These are phyloP conservation scores for Noctilio leporinus DNA, from an alignment of 2,113 vertebrate species.

Conservation along the genomic window DNA sequence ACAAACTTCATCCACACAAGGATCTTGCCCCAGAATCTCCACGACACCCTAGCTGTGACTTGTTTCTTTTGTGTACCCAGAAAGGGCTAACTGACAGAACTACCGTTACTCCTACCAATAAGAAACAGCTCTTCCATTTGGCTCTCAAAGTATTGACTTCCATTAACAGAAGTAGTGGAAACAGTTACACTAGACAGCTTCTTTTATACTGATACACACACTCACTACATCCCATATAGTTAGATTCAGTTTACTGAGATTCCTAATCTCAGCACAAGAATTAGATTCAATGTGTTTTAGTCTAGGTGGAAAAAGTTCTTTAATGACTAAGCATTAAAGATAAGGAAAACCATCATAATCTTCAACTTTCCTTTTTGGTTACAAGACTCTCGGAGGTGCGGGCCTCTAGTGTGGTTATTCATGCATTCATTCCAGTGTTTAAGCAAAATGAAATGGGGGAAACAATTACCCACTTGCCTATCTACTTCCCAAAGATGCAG, in stretches of 20 bases:
- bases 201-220: neutral
- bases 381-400: neutral
- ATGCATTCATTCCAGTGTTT: neutral
- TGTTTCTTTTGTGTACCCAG: neutral
- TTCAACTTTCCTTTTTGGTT: neutral
- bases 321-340: conserved; percentile 16
- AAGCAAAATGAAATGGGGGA: neutral
- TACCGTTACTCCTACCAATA: neutral
- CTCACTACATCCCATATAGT: neutral
- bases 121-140: neutral
- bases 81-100: neutral
- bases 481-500: neutral
- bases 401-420: neutral
- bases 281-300: neutral
- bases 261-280: neutral
- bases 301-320: neutral
- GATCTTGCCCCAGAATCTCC: neutral
- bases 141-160: neutral
- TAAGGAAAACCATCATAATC: neutral
- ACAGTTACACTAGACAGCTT: neutral
- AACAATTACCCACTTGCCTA: neutral
- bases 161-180: neutral
- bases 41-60: neutral
- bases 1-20: neutral
- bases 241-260: neutral